phyloP scores from a whole-genome alignment of 1,140 invertebrate species.

The Andrena cerasifolii region DNA sequence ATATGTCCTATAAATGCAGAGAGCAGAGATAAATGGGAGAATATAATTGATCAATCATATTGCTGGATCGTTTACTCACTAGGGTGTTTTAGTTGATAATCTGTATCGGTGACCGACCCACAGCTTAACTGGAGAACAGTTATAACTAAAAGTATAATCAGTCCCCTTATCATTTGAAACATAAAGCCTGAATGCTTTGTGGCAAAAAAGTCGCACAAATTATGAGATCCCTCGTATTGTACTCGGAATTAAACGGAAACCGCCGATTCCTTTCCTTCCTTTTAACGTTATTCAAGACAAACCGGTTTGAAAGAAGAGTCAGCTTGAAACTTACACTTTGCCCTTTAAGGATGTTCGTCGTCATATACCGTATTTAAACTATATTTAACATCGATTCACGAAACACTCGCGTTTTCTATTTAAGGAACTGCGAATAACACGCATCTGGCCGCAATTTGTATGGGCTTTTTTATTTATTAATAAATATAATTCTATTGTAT shows the following conservation, averaged over 20 bases:
- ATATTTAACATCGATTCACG: background rate
- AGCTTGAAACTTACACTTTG: conserved; percentile 30
- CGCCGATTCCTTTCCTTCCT: conserved; percentile 36
- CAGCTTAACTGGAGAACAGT: conserved; percentile 49
- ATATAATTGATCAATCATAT: too few relatives aligned
- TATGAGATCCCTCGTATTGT: too few relatives aligned
- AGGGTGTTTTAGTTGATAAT: conserved; percentile 57
- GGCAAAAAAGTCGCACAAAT: too few relatives aligned
- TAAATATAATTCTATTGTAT: too few relatives aligned
- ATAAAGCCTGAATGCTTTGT: conserved; percentile 14
- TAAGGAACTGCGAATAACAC: too few relatives aligned
- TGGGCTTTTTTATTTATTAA: too few relatives aligned
- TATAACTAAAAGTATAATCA: conserved; percentile 45
- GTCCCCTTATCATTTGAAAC: conserved; percentile 45
- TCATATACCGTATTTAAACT: background rate
- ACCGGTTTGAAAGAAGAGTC: conserved; percentile 60
- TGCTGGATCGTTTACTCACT: conserved; percentile 53
- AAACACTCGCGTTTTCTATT: too few relatives aligned
- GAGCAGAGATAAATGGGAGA: too few relatives aligned
- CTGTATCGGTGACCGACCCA: conserved; percentile 38
- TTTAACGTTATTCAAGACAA: conserved; percentile 52
- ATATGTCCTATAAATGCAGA: conserved; percentile 63
- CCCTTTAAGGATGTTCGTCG: conserved; percentile 21
- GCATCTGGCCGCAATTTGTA: too few relatives aligned
- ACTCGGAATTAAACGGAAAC: conserved; percentile 38